Evolutionary conservation across 2,113 vertebrate species (phyloP).

Genomic region (Neopipo cinnamomea): DNA sequence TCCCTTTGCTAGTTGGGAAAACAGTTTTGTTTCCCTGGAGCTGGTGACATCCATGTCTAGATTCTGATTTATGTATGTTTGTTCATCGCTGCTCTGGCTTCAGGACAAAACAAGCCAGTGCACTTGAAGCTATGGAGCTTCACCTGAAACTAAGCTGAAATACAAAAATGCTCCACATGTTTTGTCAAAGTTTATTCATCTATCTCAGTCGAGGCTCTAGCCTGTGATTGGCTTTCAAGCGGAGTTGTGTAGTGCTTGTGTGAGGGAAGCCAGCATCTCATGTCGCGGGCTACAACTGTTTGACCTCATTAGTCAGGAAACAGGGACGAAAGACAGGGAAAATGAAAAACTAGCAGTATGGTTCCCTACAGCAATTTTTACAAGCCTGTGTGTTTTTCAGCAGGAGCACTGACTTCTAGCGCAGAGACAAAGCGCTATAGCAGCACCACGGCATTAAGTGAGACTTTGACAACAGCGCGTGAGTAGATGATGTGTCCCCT

Average conservation of each 20-base stretch:
- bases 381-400: slow-evolving; percentile 32
- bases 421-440: neutral
- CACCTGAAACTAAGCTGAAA: neutral
- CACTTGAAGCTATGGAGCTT: neutral
- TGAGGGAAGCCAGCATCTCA: neutral
- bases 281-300: neutral
- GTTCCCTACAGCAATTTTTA: neutral
- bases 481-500: neutral
- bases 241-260: neutral
- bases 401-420: neutral
- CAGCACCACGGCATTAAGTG: neutral
- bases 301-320: neutral
- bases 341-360: neutral
- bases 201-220: neutral
- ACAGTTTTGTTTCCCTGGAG: neutral
- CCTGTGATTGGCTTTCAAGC: neutral
- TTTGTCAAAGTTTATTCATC: neutral
- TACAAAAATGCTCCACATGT: neutral
- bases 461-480: neutral
- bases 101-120: neutral
- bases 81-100: neutral
- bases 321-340: neutral
- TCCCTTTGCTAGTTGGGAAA: neutral
- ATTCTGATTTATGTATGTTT: neutral
- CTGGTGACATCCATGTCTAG: neutral